These are phyloP conservation scores for Ichneumoninae sp. DNA, from an alignment of 2,888 invertebrate genomes.

Conservation along the genomic window DNA sequence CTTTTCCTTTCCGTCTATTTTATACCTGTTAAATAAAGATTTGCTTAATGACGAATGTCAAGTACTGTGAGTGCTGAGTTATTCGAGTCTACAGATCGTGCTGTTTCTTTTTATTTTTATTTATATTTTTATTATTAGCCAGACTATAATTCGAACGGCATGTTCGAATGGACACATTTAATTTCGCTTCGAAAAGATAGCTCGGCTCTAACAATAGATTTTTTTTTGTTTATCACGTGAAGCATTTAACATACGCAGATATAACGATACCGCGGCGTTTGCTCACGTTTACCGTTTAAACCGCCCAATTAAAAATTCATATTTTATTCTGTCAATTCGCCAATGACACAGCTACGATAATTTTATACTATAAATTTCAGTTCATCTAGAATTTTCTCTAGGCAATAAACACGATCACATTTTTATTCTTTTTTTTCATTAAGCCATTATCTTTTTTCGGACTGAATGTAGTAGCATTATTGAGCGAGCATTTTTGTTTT, in stretches of 20 bases:
- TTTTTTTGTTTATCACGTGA: constrained; percentile 8
- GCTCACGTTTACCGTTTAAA: constrained; percentile 33
- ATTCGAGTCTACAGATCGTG: constrained; percentile 50
- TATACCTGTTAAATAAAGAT: constrained; percentile 30
- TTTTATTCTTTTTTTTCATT: constrained; percentile 17
- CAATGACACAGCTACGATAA: constrained; percentile 29
- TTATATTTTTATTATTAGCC: constrained; percentile 13
- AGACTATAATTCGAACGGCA: constrained; percentile 30
- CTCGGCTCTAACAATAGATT: not conserved
- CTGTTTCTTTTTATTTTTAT: constrained; percentile 21
- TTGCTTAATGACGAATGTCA: constrained; percentile 37
- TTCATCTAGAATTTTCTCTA: constrained; percentile 46
- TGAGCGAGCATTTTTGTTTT: constrained; percentile 40
- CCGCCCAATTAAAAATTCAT: constrained; percentile 26
- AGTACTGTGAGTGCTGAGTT: constrained; percentile 44
- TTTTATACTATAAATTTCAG: constrained; percentile 43
- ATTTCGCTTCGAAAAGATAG: constrained; percentile 43
- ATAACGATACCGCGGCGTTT: constrained; percentile 19
- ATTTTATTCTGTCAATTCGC: constrained; percentile 37
- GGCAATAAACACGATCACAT: constrained; percentile 45
- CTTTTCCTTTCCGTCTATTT: constrained; percentile 23
- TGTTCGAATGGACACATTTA: constrained; percentile 46
- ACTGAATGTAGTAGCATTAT: constrained; percentile 27
- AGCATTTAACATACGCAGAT: not conserved
- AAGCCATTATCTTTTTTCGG: constrained; percentile 26